Evolutionary conservation across 2,797 vertebrate species (phyloP).

Genomic region (Lutra lutra): DNA sequence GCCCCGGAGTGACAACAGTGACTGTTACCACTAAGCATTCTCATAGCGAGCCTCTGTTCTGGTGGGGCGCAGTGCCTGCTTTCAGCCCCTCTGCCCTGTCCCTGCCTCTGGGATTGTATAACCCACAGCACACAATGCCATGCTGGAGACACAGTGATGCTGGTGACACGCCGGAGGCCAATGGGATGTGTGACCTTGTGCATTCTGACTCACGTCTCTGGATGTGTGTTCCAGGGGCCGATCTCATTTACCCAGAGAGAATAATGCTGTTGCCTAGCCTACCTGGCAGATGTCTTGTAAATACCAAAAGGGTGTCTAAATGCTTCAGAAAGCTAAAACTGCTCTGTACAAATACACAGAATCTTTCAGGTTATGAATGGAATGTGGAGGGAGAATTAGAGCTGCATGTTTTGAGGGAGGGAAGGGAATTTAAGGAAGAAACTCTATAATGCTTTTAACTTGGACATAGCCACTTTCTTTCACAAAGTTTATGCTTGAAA

Average conservation of each 20-base stretch:
- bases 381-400: neutral
- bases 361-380: neutral
- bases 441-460: neutral
- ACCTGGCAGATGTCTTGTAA: neutral
- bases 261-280: neutral
- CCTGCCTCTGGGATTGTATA: neutral
- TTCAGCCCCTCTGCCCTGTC: accelerated
- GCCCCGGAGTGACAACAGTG: neutral
- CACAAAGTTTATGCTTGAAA: neutral
- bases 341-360: neutral
- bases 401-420: neutral
- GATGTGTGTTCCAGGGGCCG: neutral
- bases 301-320: neutral
- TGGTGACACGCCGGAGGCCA: neutral
- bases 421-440: neutral
- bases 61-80: neutral
- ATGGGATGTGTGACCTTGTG: neutral
- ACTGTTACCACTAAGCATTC: neutral
- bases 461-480: neutral
- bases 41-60: neutral
- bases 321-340: neutral
- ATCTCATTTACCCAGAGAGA: neutral
- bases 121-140: no score
- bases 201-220: accelerated
- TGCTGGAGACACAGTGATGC: neutral